Evolutionary conservation across 2,113 vertebrate species (phyloP).

Genomic region (Xyrauchen texanus): DNA sequence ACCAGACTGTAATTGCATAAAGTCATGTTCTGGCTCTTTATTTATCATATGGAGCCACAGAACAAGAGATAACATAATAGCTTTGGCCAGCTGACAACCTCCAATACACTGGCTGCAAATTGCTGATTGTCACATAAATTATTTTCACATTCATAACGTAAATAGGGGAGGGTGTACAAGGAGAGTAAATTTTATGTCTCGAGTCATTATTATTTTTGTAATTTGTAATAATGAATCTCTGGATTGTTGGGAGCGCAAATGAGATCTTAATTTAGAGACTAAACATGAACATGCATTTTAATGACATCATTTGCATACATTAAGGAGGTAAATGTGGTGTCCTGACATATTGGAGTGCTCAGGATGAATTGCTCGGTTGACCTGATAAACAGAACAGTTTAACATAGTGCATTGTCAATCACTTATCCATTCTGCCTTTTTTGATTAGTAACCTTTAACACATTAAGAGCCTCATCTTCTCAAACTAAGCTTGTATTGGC

Average conservation of each 20-base stretch:
- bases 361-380: constrained; percentile 54
- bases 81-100: constrained; percentile 45
- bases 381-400: constrained; percentile 48
- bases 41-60: constrained; percentile 50
- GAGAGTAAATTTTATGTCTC: constrained; percentile 69
- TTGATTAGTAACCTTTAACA: constrained; percentile 39
- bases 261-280: constrained; percentile 74
- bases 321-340: constrained; percentile 70
- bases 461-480: background rate
- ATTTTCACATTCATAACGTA: constrained; percentile 56
- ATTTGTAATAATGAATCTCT: constrained; percentile 73
- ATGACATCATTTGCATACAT: constrained; percentile 76
- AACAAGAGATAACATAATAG: constrained; percentile 53
- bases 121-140: constrained; percentile 57
- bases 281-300: constrained; percentile 76
- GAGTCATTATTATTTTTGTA: constrained; percentile 75
- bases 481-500: too few relatives aligned
- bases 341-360: constrained; percentile 57
- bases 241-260: constrained; percentile 69
- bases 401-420: constrained; percentile 44
- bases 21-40: constrained; percentile 44
- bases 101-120: constrained; percentile 53
- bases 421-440: constrained; percentile 44
- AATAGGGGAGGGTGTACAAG: constrained; percentile 57
- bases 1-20: constrained; percentile 47